Percentiles rank a stretch among this genome's conserved stretches.
These are phyloP conservation scores for Eolophus roseicapilla DNA, from an alignment of 2,113 vertebrate genomes.

Conservation along the genomic window DNA sequence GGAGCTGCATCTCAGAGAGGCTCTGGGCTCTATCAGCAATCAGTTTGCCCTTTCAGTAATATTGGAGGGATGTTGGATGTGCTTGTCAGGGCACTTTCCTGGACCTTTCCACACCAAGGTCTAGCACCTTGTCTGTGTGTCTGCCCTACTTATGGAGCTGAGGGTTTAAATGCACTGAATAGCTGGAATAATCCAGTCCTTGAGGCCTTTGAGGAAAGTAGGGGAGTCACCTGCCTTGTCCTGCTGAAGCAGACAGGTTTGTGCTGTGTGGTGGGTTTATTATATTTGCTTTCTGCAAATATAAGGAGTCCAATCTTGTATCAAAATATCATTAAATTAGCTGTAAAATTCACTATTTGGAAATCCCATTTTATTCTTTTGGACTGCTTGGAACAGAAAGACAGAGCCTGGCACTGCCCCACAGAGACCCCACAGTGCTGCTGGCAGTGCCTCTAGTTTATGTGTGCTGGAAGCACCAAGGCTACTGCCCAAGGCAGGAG, in stretches of 20 bases:
- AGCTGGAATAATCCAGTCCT: background rate
- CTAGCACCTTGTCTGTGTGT: rapidly evolving
- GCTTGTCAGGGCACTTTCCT: background rate
- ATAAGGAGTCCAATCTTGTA: background rate
- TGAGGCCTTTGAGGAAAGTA: background rate
- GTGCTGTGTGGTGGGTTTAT: rapidly evolving
- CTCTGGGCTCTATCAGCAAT: background rate
- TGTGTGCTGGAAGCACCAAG: background rate
- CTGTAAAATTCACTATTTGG: background rate
- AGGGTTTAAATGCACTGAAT: background rate
- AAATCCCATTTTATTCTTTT: background rate
- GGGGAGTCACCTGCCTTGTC: background rate
- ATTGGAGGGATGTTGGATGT: rapidly evolving
- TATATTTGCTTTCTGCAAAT: background rate
- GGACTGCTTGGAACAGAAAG: background rate
- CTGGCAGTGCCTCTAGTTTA: background rate
- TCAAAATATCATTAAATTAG: background rate
- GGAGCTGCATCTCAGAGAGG: background rate
- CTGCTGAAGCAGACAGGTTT: background rate
- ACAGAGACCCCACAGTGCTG: background rate
- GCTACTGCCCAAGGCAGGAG: background rate
- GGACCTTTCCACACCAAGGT: rapidly evolving
- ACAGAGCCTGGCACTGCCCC: background rate
- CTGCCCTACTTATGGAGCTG: rapidly evolving
- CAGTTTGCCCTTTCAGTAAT: background rate